These are phyloP conservation scores for Dicycla oo DNA, from an alignment of 2,888 invertebrate species.

Conservation along the genomic window DNA sequence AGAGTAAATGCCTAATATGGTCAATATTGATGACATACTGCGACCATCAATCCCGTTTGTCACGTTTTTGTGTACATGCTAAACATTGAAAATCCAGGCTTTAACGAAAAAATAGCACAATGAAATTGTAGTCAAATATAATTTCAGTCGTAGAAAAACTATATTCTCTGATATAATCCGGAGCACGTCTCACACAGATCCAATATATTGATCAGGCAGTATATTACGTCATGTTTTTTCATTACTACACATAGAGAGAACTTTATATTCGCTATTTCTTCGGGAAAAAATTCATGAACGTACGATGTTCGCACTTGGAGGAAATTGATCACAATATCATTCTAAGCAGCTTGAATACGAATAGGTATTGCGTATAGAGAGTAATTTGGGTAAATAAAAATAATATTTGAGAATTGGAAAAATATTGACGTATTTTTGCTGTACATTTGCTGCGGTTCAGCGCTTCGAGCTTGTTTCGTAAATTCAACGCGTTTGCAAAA, in stretches of 20 bases:
- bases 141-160: slow-evolving; percentile 30
- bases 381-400: slow-evolving; percentile 33
- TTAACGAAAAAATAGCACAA: slow-evolving; percentile 1
- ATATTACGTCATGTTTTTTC: slow-evolving; percentile 55
- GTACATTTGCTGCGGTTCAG: not conserved
- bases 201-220: slow-evolving; percentile 44
- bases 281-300: slow-evolving; percentile 51
- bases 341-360: slow-evolving; percentile 31
- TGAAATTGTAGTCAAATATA: slow-evolving; percentile 21
- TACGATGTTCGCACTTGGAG: slow-evolving; percentile 37
- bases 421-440: slow-evolving; percentile 9
- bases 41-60: not conserved
- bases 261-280: slow-evolving; percentile 50
- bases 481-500: not conserved
- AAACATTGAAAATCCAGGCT: not conserved
- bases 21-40: not conserved
- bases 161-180: slow-evolving; percentile 39
- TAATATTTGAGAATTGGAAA: slow-evolving; percentile 5
- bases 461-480: not conserved
- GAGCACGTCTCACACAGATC: slow-evolving; percentile 40
- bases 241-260: slow-evolving; percentile 42
- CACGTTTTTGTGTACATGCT: not conserved
- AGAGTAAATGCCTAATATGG: not conserved
- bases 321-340: slow-evolving; percentile 53
- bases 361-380: slow-evolving; percentile 14